These are phyloP conservation scores for Marisa cornuarietis DNA, from an alignment of 1,140 invertebrate species.

Conservation along the genomic window DNA sequence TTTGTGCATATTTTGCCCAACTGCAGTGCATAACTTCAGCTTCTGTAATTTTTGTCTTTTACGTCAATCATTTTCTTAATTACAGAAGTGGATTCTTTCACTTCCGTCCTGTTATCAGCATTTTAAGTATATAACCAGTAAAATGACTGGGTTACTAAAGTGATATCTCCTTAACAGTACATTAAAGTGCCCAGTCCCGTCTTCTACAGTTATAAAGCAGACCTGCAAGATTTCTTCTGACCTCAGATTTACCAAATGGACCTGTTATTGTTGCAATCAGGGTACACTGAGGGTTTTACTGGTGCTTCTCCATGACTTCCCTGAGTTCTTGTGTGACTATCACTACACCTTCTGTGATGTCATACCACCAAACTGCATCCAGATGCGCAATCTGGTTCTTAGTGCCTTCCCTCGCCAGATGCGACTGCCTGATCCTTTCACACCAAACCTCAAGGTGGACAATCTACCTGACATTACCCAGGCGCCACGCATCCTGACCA, in stretches of 20 bases:
- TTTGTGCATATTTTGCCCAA: slow-evolving; percentile 35
- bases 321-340: slow-evolving; percentile 98
- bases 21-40: neutral
- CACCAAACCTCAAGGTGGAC: slow-evolving; percentile 88
- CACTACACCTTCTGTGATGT: slow-evolving; percentile 99
- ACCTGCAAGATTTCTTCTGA: too few species aligned
- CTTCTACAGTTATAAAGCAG: too few species aligned
- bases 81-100: too few species aligned
- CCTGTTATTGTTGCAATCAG: slow-evolving; percentile 65
- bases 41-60: too few species aligned
- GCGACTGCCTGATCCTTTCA: slow-evolving; percentile 97
- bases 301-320: slow-evolving; percentile 97
- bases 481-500: slow-evolving; percentile 89
- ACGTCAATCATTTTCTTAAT: too few species aligned
- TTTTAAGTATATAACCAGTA: too few species aligned
- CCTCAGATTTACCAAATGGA: too few species aligned
- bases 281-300: slow-evolving; percentile 95
- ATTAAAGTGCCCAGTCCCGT: too few species aligned
- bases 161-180: too few species aligned
- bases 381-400: slow-evolving; percentile 97
- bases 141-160: too few species aligned
- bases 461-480: slow-evolving; percentile 84
- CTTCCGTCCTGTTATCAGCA: too few species aligned
- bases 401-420: slow-evolving; percentile 98
- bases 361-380: slow-evolving; percentile 98